A percentile compares a stretch with the other conserved stretches of the same genome.
Conservation (phyloP, 2,888 invertebrate species). For the Limnephilus rhombicus region DNA sequence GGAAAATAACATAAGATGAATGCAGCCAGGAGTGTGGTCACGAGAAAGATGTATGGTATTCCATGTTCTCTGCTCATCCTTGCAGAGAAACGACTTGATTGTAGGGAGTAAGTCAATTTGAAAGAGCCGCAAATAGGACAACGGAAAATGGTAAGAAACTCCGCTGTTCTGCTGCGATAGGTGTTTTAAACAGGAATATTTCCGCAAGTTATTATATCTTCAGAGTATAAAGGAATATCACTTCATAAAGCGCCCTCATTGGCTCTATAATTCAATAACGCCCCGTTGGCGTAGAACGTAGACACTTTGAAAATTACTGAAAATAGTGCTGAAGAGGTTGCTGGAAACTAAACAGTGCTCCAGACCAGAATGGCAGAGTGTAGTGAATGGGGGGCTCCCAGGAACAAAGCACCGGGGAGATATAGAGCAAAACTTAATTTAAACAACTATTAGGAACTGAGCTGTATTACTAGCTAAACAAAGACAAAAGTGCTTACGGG, state of each 20-base stretch:
- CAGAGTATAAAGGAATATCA: background rate
- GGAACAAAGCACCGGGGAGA: constrained; percentile 30
- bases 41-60: no score
- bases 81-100: no score
- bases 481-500: constrained; percentile 45
- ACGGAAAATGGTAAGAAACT: background rate
- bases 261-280: background rate
- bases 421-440: constrained; percentile 28
- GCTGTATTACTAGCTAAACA: constrained; percentile 13
- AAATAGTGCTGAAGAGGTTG: constrained; percentile 20
- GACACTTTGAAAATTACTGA: constrained; percentile 4
- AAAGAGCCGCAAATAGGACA: background rate
- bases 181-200: background rate
- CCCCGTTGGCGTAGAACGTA: background rate
- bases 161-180: background rate
- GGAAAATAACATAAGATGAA: no score
- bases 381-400: background rate
- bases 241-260: background rate
- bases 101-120: background rate
- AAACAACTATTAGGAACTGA: constrained; percentile 36
- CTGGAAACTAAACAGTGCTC: constrained; percentile 22
- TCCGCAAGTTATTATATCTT: background rate
- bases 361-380: constrained; percentile 1
- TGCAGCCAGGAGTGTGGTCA: no score
- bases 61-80: no score